These are phyloP conservation scores for Myotis planiceps DNA, from an alignment of 2,797 vertebrate genomes.

Conservation along the genomic window DNA sequence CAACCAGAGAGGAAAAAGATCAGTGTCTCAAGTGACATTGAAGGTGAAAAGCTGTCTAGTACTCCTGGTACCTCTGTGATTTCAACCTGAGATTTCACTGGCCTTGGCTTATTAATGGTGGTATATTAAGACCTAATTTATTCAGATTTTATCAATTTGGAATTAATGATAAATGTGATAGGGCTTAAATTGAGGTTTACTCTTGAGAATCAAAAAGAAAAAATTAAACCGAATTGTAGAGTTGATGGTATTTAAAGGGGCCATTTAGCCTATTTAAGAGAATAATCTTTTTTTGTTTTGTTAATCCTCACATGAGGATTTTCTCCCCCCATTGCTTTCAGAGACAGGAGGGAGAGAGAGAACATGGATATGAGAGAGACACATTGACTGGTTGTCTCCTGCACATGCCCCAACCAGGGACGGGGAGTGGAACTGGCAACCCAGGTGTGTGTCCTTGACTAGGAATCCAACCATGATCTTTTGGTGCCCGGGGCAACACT, in stretches of 20 bases:
- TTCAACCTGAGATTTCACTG: background rate
- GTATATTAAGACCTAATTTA: background rate
- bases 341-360: too few species aligned
- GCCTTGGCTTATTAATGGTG: background rate
- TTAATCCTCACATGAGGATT: too few species aligned
- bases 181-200: background rate
- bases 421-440: too few species aligned
- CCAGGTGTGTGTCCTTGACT: too few species aligned
- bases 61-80: background rate
- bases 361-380: too few species aligned
- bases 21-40: background rate
- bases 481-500: too few species aligned
- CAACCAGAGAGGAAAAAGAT: background rate
- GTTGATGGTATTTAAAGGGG: constrained; percentile 15
- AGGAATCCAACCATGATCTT: too few species aligned
- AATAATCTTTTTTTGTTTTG: background rate
- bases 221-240: background rate
- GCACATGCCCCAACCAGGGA: too few species aligned
- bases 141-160: background rate
- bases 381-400: too few species aligned
- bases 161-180: background rate
- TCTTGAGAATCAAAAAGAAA: constrained; percentile 20
- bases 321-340: too few species aligned
- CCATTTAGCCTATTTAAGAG: constrained; percentile 32
- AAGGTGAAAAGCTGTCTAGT: background rate